Conservation (phyloP, 1,140 invertebrate genomes). For the Andricus grossulariae region DNA sequence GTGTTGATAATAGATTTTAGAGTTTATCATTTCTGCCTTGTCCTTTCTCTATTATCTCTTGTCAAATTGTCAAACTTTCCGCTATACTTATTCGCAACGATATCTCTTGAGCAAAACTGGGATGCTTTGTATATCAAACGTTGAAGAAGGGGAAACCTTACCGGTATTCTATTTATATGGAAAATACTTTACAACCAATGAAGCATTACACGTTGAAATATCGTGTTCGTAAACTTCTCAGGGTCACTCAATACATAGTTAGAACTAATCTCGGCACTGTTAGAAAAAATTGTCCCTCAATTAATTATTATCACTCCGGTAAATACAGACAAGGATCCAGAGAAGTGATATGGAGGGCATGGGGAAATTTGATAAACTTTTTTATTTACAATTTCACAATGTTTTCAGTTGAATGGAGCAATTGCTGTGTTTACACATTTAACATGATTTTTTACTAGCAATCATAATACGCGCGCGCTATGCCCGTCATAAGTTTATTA, state of each 20-base stretch:
- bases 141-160: not conserved
- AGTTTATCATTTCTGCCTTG: slow-evolving; percentile 2
- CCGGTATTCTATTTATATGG: not conserved
- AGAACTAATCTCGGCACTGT: not conserved
- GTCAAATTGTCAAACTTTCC: not conserved
- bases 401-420: too few relatives aligned
- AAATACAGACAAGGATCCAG: too few relatives aligned
- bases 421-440: too few relatives aligned
- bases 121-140: not conserved
- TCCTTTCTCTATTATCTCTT: not conserved
- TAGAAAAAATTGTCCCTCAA: not conserved
- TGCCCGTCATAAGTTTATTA: too few relatives aligned
- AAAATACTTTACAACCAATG: slow-evolving; percentile 6
- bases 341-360: too few relatives aligned
- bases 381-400: too few relatives aligned
- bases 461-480: too few relatives aligned
- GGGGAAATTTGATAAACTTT: too few relatives aligned
- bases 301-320: too few relatives aligned
- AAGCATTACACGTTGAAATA: slow-evolving; percentile 1
- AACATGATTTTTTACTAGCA: too few relatives aligned
- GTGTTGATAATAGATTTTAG: not conserved
- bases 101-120: too few relatives aligned
- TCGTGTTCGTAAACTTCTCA: not conserved
- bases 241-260: not conserved
- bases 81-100: not conserved